Evolutionary conservation across 2,113 vertebrate species (phyloP).

Genomic region (Acanthochromis polyacanthus): DNA sequence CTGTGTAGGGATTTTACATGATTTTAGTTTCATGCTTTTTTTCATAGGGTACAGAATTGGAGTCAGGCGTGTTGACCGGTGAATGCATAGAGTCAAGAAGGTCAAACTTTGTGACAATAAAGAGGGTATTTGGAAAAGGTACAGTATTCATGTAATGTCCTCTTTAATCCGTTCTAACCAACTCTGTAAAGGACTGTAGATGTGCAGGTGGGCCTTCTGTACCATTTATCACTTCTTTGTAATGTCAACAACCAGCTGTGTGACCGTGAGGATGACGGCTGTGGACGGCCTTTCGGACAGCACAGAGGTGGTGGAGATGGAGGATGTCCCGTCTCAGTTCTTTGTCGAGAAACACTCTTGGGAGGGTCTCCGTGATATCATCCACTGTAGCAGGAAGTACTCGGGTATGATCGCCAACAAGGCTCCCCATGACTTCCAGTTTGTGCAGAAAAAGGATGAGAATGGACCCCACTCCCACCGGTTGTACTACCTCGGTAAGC

Average conservation of each 20-base stretch:
- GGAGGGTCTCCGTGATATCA: conserved; percentile 95
- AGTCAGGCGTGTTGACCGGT: conserved; percentile 87
- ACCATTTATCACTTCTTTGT: conserved; percentile 17
- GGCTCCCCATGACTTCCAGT: conserved; percentile 98
- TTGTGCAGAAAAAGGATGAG: conserved; percentile 94
- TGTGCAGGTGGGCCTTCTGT: neutral
- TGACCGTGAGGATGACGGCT: conserved; percentile 89
- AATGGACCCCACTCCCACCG: conserved; percentile 95
- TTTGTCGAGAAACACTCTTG: conserved; percentile 97
- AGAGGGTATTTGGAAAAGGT: conserved; percentile 94
- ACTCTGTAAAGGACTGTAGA: neutral
- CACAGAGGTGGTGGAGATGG: conserved; percentile 89
- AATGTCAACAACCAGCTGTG: conserved; percentile 72
- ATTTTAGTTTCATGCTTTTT: conserved; percentile 8
- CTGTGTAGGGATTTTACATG: neutral
- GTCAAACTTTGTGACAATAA: conserved; percentile 92
- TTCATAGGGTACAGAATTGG: conserved; percentile 83
- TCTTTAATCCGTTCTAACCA: neutral
- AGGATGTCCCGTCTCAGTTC: conserved; percentile 90
- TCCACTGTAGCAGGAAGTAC: conserved; percentile 97
- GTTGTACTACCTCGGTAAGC: conserved; percentile 95
- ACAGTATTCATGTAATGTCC: conserved; percentile 35
- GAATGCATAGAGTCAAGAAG: conserved; percentile 98
- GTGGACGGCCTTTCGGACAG: conserved; percentile 87
- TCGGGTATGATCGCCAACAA: conserved; percentile 96